Evolutionary conservation across 2,888 invertebrate genomes (phyloP), one percentile per base, ranked within the genome.

Genomic region (Luffia ferchaultella): DNA sequence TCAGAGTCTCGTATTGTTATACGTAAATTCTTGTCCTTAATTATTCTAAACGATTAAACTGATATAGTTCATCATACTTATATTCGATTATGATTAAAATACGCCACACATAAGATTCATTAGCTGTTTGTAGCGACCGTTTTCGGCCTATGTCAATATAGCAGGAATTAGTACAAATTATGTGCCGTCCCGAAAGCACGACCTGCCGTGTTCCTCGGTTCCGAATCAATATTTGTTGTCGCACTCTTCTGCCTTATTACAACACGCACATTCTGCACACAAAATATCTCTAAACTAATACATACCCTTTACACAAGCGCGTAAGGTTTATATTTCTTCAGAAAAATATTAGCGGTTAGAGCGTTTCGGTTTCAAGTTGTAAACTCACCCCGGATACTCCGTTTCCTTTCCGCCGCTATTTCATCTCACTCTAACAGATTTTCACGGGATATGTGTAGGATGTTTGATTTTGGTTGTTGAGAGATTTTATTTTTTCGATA

Each of bases 161-260:
- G 67, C 67, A 76, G 74, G 82, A 83, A 83, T 83, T 83, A 83
- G 82, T 80, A 73, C 82, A 83, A 83, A 83, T 82, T 83, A 83
- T 78, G 73, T 73, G 70, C 76, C 63, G n/a, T n/a, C n/a, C n/a
- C n/a, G n/a, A n/a, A n/a, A n/a, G n/a, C n/a, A n/a, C n/a, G 74
- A 69, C 68, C 60, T 9, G 15, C 50, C 57, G 60, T 68, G 68
- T 73, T 73, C 69, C 68, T 63, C 62, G 30, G 42, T 42, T 48
- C 69, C 80, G 79, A 84, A 84, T 84, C 85, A 84, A 84, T 85
- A 84, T 85, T 85, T 85, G 84, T 83, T 76, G 83, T 84, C 79
- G 82, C 68, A 79, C 83, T 83, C 82, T 82, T 83, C 83, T 82
- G 74, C 75, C 79, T 76, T 80, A 74, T 74, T 80, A 80, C 70